Evolutionary conservation across 2,113 vertebrate genomes (phyloP).

Genomic region (Rafetus swinhoei): DNA sequence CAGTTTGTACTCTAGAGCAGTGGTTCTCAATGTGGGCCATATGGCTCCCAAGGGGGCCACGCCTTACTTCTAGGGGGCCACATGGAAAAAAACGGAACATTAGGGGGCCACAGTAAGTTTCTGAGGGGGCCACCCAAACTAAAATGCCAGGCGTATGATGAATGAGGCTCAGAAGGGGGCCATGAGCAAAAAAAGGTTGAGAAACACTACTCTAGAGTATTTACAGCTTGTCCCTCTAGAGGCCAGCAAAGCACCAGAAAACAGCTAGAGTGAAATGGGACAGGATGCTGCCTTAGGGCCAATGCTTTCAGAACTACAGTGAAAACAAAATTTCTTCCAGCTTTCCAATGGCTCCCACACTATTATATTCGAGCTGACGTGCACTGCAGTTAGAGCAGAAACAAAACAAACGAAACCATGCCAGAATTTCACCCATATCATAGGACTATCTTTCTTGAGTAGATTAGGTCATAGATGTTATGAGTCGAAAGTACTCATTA

Average conservation of each 20-base stretch:
- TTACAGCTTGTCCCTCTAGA: slow-evolving; percentile 69
- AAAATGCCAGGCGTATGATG: too few species aligned
- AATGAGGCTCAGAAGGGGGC: too few species aligned
- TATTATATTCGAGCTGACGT: not conserved
- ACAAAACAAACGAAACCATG: not conserved
- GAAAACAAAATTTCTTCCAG: slow-evolving; percentile 3
- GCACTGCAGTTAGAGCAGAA: not conserved
- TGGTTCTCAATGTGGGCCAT: too few species aligned
- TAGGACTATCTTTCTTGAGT: not conserved
- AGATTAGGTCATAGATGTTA: not conserved
- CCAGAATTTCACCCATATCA: not conserved
- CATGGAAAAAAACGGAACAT: too few species aligned
- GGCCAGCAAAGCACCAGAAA: slow-evolving; percentile 78
- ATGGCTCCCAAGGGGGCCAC: too few species aligned
- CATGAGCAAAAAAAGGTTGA: too few species aligned
- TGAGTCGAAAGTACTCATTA: not conserved
- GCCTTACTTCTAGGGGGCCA: too few species aligned
- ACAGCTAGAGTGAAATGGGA: not conserved
- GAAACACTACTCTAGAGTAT: not conserved
- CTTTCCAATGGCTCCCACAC: not conserved
- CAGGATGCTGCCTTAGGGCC: not conserved
- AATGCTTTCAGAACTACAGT: not conserved
- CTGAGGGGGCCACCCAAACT: too few species aligned
- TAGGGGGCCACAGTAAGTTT: too few species aligned
- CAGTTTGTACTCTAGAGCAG: not conserved